phyloP scores from a whole-genome alignment of 2,888 invertebrate species.

The Mermis nigrescens region DNA sequence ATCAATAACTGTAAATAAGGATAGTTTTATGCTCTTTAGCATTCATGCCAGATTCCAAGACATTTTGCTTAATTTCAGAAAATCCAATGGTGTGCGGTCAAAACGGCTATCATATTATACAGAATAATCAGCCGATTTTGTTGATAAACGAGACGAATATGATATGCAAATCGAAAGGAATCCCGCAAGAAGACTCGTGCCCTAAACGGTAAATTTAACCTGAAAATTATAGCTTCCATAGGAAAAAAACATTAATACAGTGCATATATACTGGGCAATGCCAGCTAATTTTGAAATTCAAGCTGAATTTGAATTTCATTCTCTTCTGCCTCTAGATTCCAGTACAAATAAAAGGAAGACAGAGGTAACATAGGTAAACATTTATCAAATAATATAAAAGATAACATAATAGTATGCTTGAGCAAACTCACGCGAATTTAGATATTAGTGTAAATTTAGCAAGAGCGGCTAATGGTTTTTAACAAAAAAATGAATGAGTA shows the following conservation, averaged over 20 bases:
- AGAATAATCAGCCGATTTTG: constrained; percentile 27
- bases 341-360: too few species aligned
- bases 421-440: too few species aligned
- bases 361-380: too few species aligned
- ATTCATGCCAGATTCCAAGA: background rate
- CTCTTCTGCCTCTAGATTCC: too few species aligned
- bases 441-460: too few species aligned
- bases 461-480: too few species aligned
- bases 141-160: constrained; percentile 27
- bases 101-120: constrained; percentile 31
- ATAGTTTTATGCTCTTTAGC: background rate
- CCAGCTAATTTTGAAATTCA: too few species aligned
- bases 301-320: too few species aligned
- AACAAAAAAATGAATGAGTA: too few species aligned
- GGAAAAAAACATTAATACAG: background rate
- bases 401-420: too few species aligned
- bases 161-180: constrained; percentile 24
- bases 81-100: constrained; percentile 31
- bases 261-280: too few species aligned
- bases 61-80: constrained; percentile 19
- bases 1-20: background rate
- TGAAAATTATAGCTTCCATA: background rate
- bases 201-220: constrained; percentile 19
- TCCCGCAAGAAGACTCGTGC: constrained; percentile 20
- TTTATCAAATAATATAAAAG: too few species aligned